Evolutionary conservation across 2,888 invertebrate species (phyloP), one percentile per base, ranked within the genome.

Genomic region (Callyntrura guangdongensis): DNA sequence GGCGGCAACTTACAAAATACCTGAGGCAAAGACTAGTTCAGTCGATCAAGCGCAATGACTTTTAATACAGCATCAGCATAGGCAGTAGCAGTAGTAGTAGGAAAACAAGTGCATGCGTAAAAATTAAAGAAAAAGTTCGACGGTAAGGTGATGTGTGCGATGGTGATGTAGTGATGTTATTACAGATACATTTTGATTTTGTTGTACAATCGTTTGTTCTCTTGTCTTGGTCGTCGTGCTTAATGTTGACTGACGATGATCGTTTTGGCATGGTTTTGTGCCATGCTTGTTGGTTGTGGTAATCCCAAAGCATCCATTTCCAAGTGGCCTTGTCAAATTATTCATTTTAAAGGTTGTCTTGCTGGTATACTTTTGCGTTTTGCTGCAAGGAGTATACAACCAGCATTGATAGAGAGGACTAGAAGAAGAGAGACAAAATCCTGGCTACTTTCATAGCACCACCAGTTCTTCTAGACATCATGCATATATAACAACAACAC

Each of bases 271-370:
- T 79, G 53, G 86, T 86, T 79, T 59, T 61, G 17, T 61, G 61
- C 81, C 27, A 81, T 81, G 59, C 81, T 81, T 27, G 27, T n/a
- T 81, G 59, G 36, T 45, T 81, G 59, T 25, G 59, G 36, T 77
- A 84, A 83, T 84, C 89, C 64, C 89, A 84, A 89, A 89, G 89
- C 74, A 74, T 84, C 77, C 25, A 89, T 77, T 89, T 89, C 84
- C 89, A 89, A 83, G 77, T 89, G 89, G 77, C 89, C 89, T 89
- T 89, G 89, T 83, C 84, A 89, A 89, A 89, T 89, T 89, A 89
- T 89, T 89, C 89, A 89, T 89, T 83, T 83, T 77, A 77, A 89
- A 89, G 89, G 89, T 89, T 89, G 89, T 84, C 84, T 77, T 87
- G 82, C 59, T 81, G 59, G n/a, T 77, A 12, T 36, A 59, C 79